A percentile compares a stretch with the other conserved stretches of the same genome.
These are phyloP conservation scores for Psophia crepitans DNA, from an alignment of 2,113 vertebrate genomes.

Conservation along the genomic window DNA sequence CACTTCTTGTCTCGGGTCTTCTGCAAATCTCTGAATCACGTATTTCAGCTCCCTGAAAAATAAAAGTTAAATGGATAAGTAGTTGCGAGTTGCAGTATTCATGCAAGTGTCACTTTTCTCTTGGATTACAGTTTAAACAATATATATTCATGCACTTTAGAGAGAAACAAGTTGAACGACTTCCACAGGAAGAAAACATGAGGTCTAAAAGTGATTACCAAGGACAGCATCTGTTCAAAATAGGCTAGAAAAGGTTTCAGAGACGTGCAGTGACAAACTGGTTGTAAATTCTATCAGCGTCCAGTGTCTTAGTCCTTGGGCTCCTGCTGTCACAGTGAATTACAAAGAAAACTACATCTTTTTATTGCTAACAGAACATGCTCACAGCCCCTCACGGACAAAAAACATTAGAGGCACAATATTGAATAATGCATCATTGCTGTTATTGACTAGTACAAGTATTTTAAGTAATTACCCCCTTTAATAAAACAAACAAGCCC, in stretches of 20 bases:
- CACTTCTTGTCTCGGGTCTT: slow-evolving; percentile 96
- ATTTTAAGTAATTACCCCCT: background rate
- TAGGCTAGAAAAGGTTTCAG: background rate
- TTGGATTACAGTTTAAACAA: background rate
- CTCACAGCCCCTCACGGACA: background rate
- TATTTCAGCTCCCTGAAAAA: slow-evolving; percentile 92
- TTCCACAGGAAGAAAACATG: background rate
- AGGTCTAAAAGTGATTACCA: background rate
- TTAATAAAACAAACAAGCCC: background rate
- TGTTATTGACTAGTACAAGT: background rate
- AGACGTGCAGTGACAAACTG: background rate
- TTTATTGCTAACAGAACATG: slow-evolving; percentile 19
- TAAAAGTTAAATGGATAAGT: background rate
- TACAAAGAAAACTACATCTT: background rate
- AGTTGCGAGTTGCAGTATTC: background rate
- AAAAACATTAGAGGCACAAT: background rate
- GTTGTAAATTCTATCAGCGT: background rate
- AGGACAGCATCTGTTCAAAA: background rate
- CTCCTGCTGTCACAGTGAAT: background rate
- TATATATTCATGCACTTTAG: background rate
- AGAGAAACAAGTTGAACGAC: background rate
- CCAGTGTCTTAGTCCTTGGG: background rate
- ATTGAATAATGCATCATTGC: background rate
- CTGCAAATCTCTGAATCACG: slow-evolving; percentile 97
- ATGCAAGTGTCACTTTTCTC: background rate